phyloP scores from a whole-genome alignment of 2,113 vertebrate genomes.

The Gallinago media region DNA sequence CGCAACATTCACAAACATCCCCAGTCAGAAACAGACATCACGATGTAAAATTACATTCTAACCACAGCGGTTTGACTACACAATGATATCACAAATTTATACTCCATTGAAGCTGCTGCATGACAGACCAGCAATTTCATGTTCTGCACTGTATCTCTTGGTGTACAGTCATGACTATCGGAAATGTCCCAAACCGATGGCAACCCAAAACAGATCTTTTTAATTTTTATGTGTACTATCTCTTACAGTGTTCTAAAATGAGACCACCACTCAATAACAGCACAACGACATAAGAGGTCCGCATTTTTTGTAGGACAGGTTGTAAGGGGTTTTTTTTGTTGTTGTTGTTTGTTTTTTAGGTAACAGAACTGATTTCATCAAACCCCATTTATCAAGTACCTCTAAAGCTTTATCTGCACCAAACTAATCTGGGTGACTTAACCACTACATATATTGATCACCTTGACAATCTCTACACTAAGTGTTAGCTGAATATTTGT shows the following conservation, averaged over 20 bases:
- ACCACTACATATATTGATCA: rapidly evolving
- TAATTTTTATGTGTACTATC: background rate
- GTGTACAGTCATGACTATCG: rapidly evolving
- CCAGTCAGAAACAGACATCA: background rate
- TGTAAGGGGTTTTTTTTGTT: background rate
- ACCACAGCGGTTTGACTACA: background rate
- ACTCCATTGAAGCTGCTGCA: background rate
- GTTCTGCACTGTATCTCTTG: background rate
- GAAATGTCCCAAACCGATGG: background rate
- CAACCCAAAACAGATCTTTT: background rate
- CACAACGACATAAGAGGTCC: background rate
- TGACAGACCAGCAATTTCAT: background rate
- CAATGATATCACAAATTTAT: background rate
- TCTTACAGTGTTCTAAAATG: background rate
- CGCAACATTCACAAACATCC: background rate
- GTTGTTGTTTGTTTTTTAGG: background rate
- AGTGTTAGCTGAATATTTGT: background rate
- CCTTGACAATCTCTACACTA: rapidly evolving
- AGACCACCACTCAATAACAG: background rate
- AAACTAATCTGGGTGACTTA: background rate
- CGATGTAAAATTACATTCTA: background rate
- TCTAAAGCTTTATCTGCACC: background rate
- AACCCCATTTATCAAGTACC: background rate
- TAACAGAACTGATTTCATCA: background rate
- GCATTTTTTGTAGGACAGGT: background rate